phyloP scores from a whole-genome alignment of 92 coral and sea anemone genomes.

The Phenganax stokvisi region DNA sequence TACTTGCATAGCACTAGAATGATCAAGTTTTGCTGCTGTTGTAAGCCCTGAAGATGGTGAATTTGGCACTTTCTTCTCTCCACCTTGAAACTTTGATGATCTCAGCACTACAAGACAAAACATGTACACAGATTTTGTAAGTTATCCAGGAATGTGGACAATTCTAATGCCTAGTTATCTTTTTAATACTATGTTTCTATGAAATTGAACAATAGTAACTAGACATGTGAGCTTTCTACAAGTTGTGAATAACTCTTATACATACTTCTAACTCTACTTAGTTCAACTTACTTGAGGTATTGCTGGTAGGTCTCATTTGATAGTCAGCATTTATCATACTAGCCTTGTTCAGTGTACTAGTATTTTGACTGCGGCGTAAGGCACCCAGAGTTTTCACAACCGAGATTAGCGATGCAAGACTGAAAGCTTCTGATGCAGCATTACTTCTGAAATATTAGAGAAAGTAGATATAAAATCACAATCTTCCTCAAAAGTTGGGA shows the following conservation, averaged over 20 bases:
- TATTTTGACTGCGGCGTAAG: constrained; percentile 71
- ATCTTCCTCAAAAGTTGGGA: neutral
- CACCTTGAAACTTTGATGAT: constrained; percentile 58
- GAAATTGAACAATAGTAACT: too few species aligned
- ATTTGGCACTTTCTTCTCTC: constrained; percentile 80
- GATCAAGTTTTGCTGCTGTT: constrained; percentile 83
- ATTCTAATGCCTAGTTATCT: too few species aligned
- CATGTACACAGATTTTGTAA: too few species aligned
- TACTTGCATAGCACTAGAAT: constrained; percentile 74
- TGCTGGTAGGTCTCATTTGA: constrained; percentile 35
- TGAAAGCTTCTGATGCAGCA: constrained; percentile 63
- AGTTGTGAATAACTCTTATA: too few species aligned
- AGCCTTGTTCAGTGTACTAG: constrained; percentile 55
- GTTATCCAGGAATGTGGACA: neutral
- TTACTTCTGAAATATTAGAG: constrained; percentile 40
- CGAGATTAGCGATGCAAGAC: constrained; percentile 67
- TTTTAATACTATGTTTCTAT: too few species aligned
- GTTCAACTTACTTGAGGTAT: neutral
- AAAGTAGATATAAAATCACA: neutral
- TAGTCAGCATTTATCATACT: constrained; percentile 51
- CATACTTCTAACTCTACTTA: too few species aligned
- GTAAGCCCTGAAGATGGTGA: constrained; percentile 76
- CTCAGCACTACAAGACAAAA: neutral
- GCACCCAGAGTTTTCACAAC: constrained; percentile 43
- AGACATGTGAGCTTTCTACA: too few species aligned